phyloP scores from a whole-genome alignment of 2,797 vertebrate genomes.

The Allobates femoralis region DNA sequence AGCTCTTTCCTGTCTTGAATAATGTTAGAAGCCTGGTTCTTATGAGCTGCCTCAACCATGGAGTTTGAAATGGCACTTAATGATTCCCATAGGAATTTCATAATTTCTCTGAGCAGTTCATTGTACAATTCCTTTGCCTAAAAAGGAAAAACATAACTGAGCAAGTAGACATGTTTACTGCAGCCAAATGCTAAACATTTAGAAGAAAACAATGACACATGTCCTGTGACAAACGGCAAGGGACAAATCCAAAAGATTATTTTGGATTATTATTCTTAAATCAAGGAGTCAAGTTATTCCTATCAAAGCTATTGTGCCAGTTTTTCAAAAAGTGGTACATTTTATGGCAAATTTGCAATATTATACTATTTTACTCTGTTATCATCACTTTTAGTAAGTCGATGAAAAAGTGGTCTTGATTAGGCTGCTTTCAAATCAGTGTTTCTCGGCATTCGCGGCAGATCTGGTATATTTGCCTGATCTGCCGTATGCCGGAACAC shows the following conservation, averaged over 20 bases:
- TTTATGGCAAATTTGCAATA: too few relatives aligned
- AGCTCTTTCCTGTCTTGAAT: not conserved
- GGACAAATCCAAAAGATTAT: not conserved
- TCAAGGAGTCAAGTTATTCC: too few relatives aligned
- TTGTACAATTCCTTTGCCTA: conserved; percentile 2
- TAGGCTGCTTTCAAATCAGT: too few relatives aligned
- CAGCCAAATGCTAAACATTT: conserved; percentile 4
- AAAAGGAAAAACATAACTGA: not conserved
- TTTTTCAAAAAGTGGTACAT: too few relatives aligned
- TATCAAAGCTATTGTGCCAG: too few relatives aligned
- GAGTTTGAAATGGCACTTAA: not conserved
- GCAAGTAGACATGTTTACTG: not conserved
- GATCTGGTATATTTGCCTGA: too few relatives aligned
- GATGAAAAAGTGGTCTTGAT: too few relatives aligned
- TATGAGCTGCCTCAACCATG: not conserved
- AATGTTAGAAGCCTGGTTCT: not conserved
- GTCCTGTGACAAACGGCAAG: not conserved
- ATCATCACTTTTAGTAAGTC: too few relatives aligned
- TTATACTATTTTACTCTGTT: too few relatives aligned
- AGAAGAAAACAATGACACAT: not conserved
- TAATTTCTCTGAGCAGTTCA: not conserved
- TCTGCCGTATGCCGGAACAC: too few relatives aligned
- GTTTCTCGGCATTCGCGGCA: too few relatives aligned
- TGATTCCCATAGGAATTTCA: not conserved
- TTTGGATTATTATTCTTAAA: too few relatives aligned